phyloP scores from a whole-genome alignment of 1,140 invertebrate species.

The Drosophila funebris region DNA sequence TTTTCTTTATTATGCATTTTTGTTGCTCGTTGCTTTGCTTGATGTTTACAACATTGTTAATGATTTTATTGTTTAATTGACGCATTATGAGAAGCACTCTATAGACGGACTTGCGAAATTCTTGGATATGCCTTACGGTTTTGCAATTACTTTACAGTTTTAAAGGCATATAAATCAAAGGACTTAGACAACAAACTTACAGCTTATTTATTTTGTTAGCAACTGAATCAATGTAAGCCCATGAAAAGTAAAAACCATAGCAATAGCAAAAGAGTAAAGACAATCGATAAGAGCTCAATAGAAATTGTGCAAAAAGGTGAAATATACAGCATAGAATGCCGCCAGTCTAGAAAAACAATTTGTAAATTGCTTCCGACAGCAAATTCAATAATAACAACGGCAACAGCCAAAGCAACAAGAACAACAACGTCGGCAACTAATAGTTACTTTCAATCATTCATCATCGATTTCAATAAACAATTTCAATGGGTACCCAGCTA shows the following conservation, averaged over 20 bases:
- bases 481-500: slow-evolving; percentile 63
- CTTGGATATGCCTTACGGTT: too few species aligned
- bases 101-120: too few species aligned
- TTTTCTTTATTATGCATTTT: too few species aligned
- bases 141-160: too few species aligned
- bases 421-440: slow-evolving; percentile 56
- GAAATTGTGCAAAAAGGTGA: slow-evolving; percentile 46
- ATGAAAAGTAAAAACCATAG: slow-evolving; percentile 45
- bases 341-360: slow-evolving; percentile 44
- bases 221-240: not conserved
- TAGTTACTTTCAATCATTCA: slow-evolving; percentile 81
- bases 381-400: slow-evolving; percentile 70
- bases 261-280: slow-evolving; percentile 33
- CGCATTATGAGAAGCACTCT: not conserved
- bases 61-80: slow-evolving; percentile 5
- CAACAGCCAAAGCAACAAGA: slow-evolving; percentile 29
- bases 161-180: slow-evolving; percentile 23
- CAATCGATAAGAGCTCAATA: slow-evolving; percentile 14
- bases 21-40: slow-evolving; percentile 19
- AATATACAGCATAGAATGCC: slow-evolving; percentile 27
- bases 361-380: slow-evolving; percentile 80
- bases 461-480: slow-evolving; percentile 81
- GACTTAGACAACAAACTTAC: slow-evolving; percentile 49
- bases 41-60: not conserved
- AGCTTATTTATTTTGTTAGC: not conserved